These are phyloP conservation scores for Perca fluviatilis DNA, from an alignment of 2,113 vertebrate genomes.

Conservation along the genomic window DNA sequence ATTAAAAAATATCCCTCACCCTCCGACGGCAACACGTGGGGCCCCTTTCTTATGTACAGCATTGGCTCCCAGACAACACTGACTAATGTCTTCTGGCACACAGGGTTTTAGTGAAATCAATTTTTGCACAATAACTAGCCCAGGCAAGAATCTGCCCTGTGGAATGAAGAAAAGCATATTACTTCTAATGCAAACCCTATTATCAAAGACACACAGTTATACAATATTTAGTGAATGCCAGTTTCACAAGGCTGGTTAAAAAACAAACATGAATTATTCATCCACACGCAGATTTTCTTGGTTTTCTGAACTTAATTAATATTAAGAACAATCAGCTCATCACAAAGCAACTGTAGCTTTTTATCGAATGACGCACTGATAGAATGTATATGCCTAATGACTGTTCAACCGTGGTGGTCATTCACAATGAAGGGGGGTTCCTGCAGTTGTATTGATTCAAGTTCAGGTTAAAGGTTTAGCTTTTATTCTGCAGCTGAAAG, in stretches of 20 bases:
- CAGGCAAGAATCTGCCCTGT: constrained; percentile 71
- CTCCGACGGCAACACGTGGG: constrained; percentile 61
- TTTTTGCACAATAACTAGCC: constrained; percentile 80
- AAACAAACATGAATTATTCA: constrained; percentile 85
- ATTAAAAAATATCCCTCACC: constrained; percentile 78
- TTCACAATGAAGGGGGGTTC: constrained; percentile 68
- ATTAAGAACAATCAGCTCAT: constrained; percentile 76
- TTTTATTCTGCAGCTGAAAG: constrained; percentile 81
- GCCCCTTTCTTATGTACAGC: constrained; percentile 61
- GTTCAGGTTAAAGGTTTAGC: constrained; percentile 81
- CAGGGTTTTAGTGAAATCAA: constrained; percentile 79
- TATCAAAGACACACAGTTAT: constrained; percentile 84
- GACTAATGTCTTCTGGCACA: constrained; percentile 82
- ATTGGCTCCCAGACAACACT: constrained; percentile 72
- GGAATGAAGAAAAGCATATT: constrained; percentile 76
- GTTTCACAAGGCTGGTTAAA: constrained; percentile 78
- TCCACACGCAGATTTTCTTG: constrained; percentile 60
- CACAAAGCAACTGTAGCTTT: constrained; percentile 61
- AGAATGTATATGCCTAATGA: constrained; percentile 67
- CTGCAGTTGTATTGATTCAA: constrained; percentile 79
- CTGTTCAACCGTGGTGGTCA: constrained; percentile 49
- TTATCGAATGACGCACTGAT: constrained; percentile 33
- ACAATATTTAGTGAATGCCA: constrained; percentile 83
- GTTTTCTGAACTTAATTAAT: constrained; percentile 65
- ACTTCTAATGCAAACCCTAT: constrained; percentile 85